Base-by-base conservation (phyloP, 2,113 vertebrate species). In the Scatophagus argus region DNA sequence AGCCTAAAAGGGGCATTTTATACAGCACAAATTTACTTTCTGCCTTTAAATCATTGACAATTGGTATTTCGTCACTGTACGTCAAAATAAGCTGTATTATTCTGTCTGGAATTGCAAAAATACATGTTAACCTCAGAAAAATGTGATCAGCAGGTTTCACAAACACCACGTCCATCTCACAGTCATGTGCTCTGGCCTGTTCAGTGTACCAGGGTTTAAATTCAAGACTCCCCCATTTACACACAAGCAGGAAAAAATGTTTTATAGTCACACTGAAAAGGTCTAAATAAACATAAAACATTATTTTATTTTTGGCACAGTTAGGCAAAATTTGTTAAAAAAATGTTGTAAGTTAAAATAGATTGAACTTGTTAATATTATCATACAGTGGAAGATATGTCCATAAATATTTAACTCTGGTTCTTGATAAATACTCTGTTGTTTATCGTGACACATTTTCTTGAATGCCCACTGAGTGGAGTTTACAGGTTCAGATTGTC, bases 141-240 rank as follows among this genome's bases (percentile, higher is more conserved):
- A 79, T 75, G 36, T 61, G 65, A 87, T 71, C 66, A 77, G 68
- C 49, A 77, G 86, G 86, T 87, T 64, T 82, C 77, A 87, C 78
- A 76, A 85, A 90, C 74, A 74, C 39, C 11, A 61, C 34, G 27
- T 82, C 41, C 27, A 43, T 60, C 70, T 72, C 56, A 32, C 77
- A 81, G 74, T 76, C 80, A 86, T 87, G 76, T 83, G 71, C 77
- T 77, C 49, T 46, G 72, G 69, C 72, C 84, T 84, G 59, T 59
- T 74, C 66, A 75, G 5, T 82, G 59, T 25, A 39, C 38, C 66
- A 47, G 56, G 38, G 21, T 43, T 71, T 71, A 12, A 81, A 75
- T 68, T 65, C 41, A 65, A 38, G 12, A 16, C 44, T 67, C 10
- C 36, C 11, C 41, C 66, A 43, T 29, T 2, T 52, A 62, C 64